phyloP scores from a whole-genome alignment of 2,888 invertebrate species.

The Rosalia funebris region DNA sequence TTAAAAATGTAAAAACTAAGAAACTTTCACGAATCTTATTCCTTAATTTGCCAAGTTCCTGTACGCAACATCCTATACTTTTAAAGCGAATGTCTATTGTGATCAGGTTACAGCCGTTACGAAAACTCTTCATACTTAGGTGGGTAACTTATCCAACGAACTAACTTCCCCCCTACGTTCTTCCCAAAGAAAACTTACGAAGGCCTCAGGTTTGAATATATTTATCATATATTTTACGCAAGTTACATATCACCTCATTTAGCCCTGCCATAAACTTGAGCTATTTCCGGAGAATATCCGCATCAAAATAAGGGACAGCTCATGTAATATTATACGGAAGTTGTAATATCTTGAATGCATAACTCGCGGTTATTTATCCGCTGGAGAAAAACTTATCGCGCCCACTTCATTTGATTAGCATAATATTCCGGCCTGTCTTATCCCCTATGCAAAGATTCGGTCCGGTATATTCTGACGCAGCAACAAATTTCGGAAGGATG shows the following conservation, averaged over 20 bases:
- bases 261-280: slow-evolving; percentile 1
- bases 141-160: not conserved
- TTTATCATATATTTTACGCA: slow-evolving; percentile 5
- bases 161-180: not conserved
- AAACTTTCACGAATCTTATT: too few relatives aligned
- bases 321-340: not conserved
- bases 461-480: too few relatives aligned
- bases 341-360: not conserved
- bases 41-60: too few relatives aligned
- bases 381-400: too few relatives aligned
- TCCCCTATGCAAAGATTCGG: too few relatives aligned
- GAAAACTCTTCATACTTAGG: not conserved
- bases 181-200: not conserved
- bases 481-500: too few relatives aligned
- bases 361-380: too few relatives aligned
- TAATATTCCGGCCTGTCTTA: too few relatives aligned
- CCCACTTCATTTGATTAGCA: too few relatives aligned
- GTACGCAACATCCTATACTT: slow-evolving; percentile 1
- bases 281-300: not conserved
- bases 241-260: slow-evolving; percentile 7
- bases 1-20: too few relatives aligned
- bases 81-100: not conserved
- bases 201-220: not conserved
- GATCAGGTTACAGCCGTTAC: not conserved
- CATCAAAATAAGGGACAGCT: not conserved